Evolutionary conservation across 2,113 vertebrate species (phyloP), one percentile per base, ranked within the genome.

Genomic region (Solea senegalensis): DNA sequence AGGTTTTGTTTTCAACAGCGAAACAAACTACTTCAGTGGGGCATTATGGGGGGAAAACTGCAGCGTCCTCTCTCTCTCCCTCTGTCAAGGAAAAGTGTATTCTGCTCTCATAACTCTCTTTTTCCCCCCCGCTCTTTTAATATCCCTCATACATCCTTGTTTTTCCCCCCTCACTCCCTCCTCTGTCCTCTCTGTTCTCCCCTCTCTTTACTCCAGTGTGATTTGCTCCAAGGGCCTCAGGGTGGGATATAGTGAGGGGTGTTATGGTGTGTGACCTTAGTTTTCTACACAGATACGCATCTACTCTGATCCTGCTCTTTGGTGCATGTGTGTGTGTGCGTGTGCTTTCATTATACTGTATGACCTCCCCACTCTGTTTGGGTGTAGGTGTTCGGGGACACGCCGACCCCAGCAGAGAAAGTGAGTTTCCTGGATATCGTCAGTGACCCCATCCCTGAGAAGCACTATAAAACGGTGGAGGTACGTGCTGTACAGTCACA

Each of bases 371-470:
- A 69, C 76, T 90, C 60, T 91, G 83, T 81, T 79, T 68, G 73
- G 54, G 49, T 83, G 54, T 67, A 94, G 94, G 91, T 94, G 70
- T 94, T 94, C 53, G 90, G 82, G 69, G 93, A 92, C 82, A 82
- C 40, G 12, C 89, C 94, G 27, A 92, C 91, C 49, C 87, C 92
- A 6, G 65, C 72, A 48, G 83, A 88, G 60, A 80, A 74, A 8
- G 89, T 94, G 55, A 83, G 67, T 74, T 91, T 90, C 77, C 74
- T 94, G 85, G 94, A 94, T 72, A 94, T 94, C 78, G 77, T 94
- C 64, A 87, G 58, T 67, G 94, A 94, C 83, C 90, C 92, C 13
- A 90, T 92, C 69, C 92, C 93, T 27, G 94, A 93, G 16, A 94
- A 89, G 64, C 82, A 93, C 80, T 92, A 93, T 80, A 92, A 85